Evolutionary conservation across 2,113 vertebrate species (phyloP), one percentile per base, ranked within the genome.

Genomic region (Trichechus manatus): DNA sequence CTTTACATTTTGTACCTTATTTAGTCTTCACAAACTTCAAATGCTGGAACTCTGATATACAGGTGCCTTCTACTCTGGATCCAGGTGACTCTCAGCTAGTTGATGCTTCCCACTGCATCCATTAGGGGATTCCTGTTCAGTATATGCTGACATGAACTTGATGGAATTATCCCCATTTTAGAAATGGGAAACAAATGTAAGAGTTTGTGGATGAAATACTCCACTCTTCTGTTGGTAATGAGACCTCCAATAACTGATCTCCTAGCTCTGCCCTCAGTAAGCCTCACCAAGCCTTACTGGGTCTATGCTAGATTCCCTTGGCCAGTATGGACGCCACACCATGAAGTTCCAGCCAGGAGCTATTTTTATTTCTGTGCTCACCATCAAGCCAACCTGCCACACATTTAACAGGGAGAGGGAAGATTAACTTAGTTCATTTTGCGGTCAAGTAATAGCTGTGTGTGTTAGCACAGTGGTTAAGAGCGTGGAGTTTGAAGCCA

Each of bases 401-500:
- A 90, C 4, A 36, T 63, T 86, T 82, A 63, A 61, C 20, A 74
- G 42, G 59, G 6, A 90, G 14, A 72, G 13, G 59, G 64, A 29
- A 68, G 44, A 74, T 39, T 33, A 50, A 44, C 22, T 39, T 39
- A 68, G 7, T 31, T 87, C 36, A 25, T 87, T 88, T 72, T 3
- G 0, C 8, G 20, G 3, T 9, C 14, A 31, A 33, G 9, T 15
- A 50, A 15, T 25, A 81, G 78, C 70, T 33, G 3, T 20, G n/a
- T 39, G 19, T 2, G 0, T 4, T 33, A 44, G 22, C 1, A n/a
- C 2, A 27, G 23, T 19, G 20, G 53, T n/a, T 19, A 44, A 59
- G 44, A 23, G 17, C 0, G 1, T 39, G 61, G 33, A 31, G 14
- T 50, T 9, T 47, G 47, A 20, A 74, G 29, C 31, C 5, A 27